These are phyloP conservation scores for Dynastes tityus DNA, from an alignment of 2,888 invertebrate genomes.

Conservation along the genomic window DNA sequence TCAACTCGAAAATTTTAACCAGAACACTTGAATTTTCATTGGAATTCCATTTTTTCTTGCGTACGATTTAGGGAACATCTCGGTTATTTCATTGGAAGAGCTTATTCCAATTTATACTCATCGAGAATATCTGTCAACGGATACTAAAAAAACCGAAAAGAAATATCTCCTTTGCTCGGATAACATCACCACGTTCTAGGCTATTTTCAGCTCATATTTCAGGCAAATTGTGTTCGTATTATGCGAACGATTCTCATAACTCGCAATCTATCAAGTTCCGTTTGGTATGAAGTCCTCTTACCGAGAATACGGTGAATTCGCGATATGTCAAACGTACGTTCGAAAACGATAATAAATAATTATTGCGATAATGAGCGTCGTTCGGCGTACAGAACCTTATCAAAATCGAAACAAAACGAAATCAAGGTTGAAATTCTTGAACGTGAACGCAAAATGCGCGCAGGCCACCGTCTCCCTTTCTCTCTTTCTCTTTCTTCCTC, in stretches of 20 bases:
- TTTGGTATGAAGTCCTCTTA: background rate
- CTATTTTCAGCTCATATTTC: too few species aligned
- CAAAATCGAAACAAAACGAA: constrained; percentile 44
- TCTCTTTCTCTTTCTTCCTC: background rate
- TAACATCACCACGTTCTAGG: too few species aligned
- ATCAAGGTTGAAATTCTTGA: constrained; percentile 46
- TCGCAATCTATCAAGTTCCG: background rate
- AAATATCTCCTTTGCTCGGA: too few species aligned
- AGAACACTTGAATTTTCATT: too few species aligned
- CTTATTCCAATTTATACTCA: too few species aligned
- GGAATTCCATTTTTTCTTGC: too few species aligned
- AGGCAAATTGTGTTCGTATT: too few species aligned
- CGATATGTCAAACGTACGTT: constrained; percentile 1
- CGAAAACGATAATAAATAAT: constrained; percentile 8
- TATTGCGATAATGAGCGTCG: constrained; percentile 9
- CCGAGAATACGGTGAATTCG: background rate
- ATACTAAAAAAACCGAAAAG: too few species aligned
- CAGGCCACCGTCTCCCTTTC: background rate
- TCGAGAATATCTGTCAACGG: too few species aligned
- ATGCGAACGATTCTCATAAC: background rate
- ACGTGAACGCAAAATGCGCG: constrained; percentile 14
- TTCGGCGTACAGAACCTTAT: constrained; percentile 20
- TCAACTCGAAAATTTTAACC: too few species aligned
- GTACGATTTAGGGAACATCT: too few species aligned
- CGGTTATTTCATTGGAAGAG: too few species aligned